Percentiles rank a stretch among this genome's conserved stretches.
Conservation (phyloP, 2,888 invertebrate species). For the Alitta virens region DNA sequence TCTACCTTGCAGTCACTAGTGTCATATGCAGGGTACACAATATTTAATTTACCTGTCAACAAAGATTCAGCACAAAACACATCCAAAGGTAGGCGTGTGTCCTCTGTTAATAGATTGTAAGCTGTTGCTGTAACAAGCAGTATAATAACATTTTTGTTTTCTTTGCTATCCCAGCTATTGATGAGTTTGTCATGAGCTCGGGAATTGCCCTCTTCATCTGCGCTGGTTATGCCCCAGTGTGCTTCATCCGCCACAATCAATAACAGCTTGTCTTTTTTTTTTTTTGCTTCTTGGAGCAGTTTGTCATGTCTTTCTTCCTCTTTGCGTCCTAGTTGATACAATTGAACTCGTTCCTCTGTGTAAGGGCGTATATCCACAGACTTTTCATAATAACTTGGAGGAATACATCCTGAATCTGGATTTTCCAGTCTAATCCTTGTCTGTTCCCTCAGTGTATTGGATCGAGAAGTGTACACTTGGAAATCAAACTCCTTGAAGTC, state of each 20-base stretch:
- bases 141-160: conserved; percentile 8
- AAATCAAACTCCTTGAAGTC: conserved; percentile 11
- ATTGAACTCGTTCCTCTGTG: not conserved
- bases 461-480: conserved; percentile 13
- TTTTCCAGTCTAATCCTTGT: conserved; percentile 3
- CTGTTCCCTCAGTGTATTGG: conserved; percentile 11
- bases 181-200: conserved; percentile 1
- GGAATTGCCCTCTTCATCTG: not conserved
- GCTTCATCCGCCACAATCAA: conserved; percentile 13
- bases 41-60: not conserved
- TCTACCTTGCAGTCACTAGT: not conserved
- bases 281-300: not conserved
- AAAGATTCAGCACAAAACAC: not conserved
- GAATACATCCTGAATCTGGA: conserved; percentile 11
- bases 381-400: not conserved
- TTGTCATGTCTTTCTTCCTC: not conserved
- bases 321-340: not conserved
- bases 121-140: conserved; percentile 14
- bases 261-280: not conserved
- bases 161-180: conserved; percentile 10
- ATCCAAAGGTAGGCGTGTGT: not conserved
- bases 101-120: conserved; percentile 12
- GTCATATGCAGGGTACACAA: not conserved
- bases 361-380: not conserved
- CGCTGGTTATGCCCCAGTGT: conserved; percentile 7